Evolutionary conservation across 1,140 invertebrate species (phyloP), one percentile per base, ranked within the genome.

Genomic region (Lordiphosa mommai): DNA sequence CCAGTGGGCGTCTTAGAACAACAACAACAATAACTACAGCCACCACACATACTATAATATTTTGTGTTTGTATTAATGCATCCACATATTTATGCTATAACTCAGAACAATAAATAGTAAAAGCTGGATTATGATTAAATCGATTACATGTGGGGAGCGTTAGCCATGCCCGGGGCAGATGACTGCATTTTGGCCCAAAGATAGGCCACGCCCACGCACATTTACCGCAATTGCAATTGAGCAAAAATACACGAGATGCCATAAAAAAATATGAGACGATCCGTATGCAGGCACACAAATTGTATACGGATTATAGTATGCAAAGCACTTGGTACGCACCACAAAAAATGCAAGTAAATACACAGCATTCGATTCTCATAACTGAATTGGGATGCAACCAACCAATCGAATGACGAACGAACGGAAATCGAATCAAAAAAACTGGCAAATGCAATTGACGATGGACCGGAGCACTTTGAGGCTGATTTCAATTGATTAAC

Each of bases 101-200:
- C 77, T 82, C 77, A 77, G 73, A 82, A 82, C 77, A 82, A 82
- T 82, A 82, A 82, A 82, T 82, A 82, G 77, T 82, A 84, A 84
- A 84, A 84, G 77, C 77, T 69, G 77, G 77, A 84, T 84, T 84
- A 84, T 84, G 77, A 84, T 84, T 84, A 84, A 84, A 84, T 84
- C 77, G 77, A 84, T 84, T 84, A 84, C 76, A 82, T 65, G 77
- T 59, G 52, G 61, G 52, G 61, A 84, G 60, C 76, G 27, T 49
- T 46, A 14, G 6, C 44, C 44, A 58, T 53, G 36, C 32, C 13
- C 6, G 8, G 9, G 44, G 23, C 44, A 48, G 60, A 65, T 66
- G 61, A 60, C 47, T 82, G 76, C 77, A 76, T 17, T 71, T 46
- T 27, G 58, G 61, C 72, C 72, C 77, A 65, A 64, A 60, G 76